Evolutionary conservation across 2,888 invertebrate genomes (phyloP), one percentile per base, ranked within the genome.

Genomic region (Cataglyphis livida): DNA sequence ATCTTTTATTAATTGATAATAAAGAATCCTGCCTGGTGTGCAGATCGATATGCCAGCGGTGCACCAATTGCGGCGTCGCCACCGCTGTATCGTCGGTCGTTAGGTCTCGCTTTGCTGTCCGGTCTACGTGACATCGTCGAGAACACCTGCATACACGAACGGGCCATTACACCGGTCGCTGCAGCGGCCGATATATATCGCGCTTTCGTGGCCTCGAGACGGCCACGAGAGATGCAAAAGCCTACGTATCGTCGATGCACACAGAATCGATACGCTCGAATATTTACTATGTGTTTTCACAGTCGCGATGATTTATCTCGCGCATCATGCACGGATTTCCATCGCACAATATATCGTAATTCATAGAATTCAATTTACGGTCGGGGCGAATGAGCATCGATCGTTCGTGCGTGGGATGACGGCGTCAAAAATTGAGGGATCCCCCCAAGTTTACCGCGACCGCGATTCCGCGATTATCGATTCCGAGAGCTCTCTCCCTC

Each of bases 111-210:
- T 71, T 85, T 82, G 76, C 78, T 70, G 83, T 82, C 70, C 81
- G 70, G 79, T 79, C 83, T 88, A 91, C 89, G 88, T 90, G 88
- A 88, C 82, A 87, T 88, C 89, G 87, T 91, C 87, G 70, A 51
- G 81, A 86, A 86, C 87, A 90, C 89, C 90, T 89, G 89, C 85
- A 88, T n/a, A 51, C 78, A 76, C 79, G 61, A 83, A 62, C 66
- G 65, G 25, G 61, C 76, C 82, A 75, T 81, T 76, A 70, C 6
- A 66, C 15, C 57, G 59, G n/a, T 7, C 32, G 9, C 38, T 12
- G 5, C 4, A 44, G 44, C 4, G 2, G 35, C 70, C 62, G 81
- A 81, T 85, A 84, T 81, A 76, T 84, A 66, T 71, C 73, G 48
- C 51, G 73, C 38, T 44, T 48, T 61, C 81, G 81, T 21, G 83